Base-by-base conservation (phyloP, 23 tunicate species). In the Halocynthia aurantium region DNA sequence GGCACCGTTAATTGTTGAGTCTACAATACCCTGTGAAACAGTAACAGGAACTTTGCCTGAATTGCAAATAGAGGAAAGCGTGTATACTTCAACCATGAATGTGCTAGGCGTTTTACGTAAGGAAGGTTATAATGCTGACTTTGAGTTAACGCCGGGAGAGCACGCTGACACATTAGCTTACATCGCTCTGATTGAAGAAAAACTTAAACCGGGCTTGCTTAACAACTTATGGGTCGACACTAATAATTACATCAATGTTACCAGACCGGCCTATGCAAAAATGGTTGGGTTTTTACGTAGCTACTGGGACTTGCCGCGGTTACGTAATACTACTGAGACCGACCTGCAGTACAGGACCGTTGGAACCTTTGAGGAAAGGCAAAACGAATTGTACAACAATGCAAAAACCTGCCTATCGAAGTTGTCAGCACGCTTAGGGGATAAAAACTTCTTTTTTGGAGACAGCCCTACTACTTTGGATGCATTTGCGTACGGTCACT, bases 91-190 rank as follows among this genome's bases (percentile, higher is more conserved):
- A 49, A 63, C 88, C 9, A 72, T 86, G 21, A 69, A 73, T 20
- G 83, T 92, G 52, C 78, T 92, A 10, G 71, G 82, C 20, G 69
- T 81, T 12, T 82, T 85, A 53, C 81, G 98, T 52, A 64, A 80
- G 53, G 98, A 86, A 68, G 88, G 90, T 13, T 92, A 86, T 69
- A 92, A 92, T 80, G 88, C 88, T 2, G 98, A 92, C 67, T 86
- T 55, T 67, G 58, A 62, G 5, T 52, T 86, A 52, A 73, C 85
- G 5, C 50, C 73, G 50, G 69, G 62, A 61, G 68, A 86, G 68
- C 81, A 79, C 55, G 92, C 98, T n/a, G 92, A 92, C 71, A 92
- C 88, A 0, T 57, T 92, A n/a, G 98, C 98, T 7, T 92, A 71
- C 83, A 22, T 86, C 12, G 74, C 98, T 7, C 71, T 55, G 44